Evolutionary conservation across 64 coral and sea anemone genomes (phyloP), one percentile per base, ranked within the genome.

Genomic region (Porites australiensis): DNA sequence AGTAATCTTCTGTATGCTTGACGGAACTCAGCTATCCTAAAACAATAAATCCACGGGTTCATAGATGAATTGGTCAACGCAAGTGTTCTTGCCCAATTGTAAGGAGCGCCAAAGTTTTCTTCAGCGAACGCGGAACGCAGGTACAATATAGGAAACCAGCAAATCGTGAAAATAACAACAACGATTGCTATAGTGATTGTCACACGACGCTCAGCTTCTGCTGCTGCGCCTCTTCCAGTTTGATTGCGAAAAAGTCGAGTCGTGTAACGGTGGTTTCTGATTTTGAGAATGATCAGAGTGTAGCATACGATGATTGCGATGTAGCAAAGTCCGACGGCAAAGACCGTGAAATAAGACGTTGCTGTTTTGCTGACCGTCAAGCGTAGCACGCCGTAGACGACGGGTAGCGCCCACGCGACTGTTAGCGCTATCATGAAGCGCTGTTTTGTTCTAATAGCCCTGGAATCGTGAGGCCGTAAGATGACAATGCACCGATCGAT

Each of bases 11-110:
- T 90, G 76, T 96, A 96, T 23, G 91, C 95, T 12, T 81, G 64
- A 74, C 92, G 95, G 84, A 96, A 96, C 53, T 96, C 95, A 23
- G 88, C 92, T 50, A 96, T 96, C 8, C 95, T 71, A 6, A 89
- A 89, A 13, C 95, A 96, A 13, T 96, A 96, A 54, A 96, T 96
- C 95, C 95, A 96, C 7, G 95, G 95, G 50, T 96, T 96, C 75
- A 89, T 87, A 2, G 95, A 92, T 1, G 91, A 94, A 70, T 96
- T 96, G 69, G 88, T 94, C 45, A 96, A 37, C 11, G 95, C 95
- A 1, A 96, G 77, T 5, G 95, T 90, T 0, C 95, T 88, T 21
- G 95, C 95, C 95, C 95, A 96, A 61, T 96, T 94, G 63, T 96
- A 96, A 2, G 92, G 82, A 1, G 84, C 80, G 45, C 95, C 93